These are phyloP conservation scores for Tetragnatha montana DNA, from an alignment of 2,888 invertebrate species.

Conservation along the genomic window DNA sequence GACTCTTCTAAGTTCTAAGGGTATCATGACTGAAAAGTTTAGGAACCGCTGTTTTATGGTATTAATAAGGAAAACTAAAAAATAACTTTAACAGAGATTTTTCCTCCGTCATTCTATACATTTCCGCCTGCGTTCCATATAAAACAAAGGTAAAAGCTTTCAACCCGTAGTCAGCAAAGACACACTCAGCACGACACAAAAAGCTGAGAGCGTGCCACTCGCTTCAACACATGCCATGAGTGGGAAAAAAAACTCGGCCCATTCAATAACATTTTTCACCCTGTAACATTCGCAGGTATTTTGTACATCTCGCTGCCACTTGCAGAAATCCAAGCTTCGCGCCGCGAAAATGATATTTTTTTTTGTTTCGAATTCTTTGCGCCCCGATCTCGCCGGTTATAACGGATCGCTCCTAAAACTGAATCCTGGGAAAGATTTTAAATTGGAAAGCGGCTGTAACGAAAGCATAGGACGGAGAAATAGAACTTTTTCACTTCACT, in stretches of 20 bases:
- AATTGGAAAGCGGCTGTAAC: conserved; percentile 28
- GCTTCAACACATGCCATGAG: no score
- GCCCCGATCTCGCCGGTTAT: conserved; percentile 19
- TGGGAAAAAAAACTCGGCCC: background rate
- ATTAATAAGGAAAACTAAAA: no score
- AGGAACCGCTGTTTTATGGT: no score
- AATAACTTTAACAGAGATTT: no score
- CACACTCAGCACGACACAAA: no score
- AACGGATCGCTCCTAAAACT: conserved; percentile 35
- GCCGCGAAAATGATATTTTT: conserved; percentile 35
- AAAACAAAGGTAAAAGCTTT: no score
- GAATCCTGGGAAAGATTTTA: conserved; percentile 39
- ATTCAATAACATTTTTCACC: background rate
- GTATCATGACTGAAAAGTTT: no score
- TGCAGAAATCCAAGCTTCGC: conserved; percentile 23
- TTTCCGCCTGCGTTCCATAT: no score
- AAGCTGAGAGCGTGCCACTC: no score
- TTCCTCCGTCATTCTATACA: no score
- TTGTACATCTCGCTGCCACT: background rate
- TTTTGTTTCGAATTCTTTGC: background rate
- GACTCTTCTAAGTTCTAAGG: no score
- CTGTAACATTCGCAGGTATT: background rate
- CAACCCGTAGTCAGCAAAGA: no score
- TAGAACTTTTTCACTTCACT: conserved; percentile 26
- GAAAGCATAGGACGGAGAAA: conserved; percentile 21